A percentile compares a stretch with the other conserved stretches of the same genome.
Evolutionary conservation across 92 coral and sea anemone species (phyloP).

Genomic region (Ricordea florida): DNA sequence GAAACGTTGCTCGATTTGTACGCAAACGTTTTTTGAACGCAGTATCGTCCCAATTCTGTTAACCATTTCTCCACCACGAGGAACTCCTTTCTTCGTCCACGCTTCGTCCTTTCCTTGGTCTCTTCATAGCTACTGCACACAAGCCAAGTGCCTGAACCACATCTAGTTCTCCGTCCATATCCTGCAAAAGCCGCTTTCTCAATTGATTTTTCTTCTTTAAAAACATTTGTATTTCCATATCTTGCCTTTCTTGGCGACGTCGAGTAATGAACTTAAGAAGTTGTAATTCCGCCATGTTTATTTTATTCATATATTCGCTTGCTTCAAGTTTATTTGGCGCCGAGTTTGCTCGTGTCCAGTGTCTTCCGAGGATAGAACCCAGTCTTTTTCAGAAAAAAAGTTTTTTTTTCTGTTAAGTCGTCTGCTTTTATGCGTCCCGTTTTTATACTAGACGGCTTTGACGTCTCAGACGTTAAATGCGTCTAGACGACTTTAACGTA

Average conservation of each 20-base stretch:
- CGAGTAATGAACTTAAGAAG: constrained; percentile 13
- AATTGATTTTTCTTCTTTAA: background rate
- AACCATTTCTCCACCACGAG: constrained; percentile 57
- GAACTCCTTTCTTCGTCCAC: constrained; percentile 27
- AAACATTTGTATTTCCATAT: constrained; percentile 24
- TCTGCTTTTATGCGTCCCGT: too few relatives aligned
- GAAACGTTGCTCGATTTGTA: constrained; percentile 49
- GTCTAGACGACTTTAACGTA: too few relatives aligned
- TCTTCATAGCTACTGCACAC: constrained; percentile 7
- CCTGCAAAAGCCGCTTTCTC: constrained; percentile 12
- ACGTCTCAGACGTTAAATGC: too few relatives aligned
- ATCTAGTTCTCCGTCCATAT: constrained; percentile 28
- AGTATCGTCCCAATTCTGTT: constrained; percentile 44
- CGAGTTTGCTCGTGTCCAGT: too few relatives aligned
- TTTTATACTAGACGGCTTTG: too few relatives aligned
- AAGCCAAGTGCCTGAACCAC: constrained; percentile 8
- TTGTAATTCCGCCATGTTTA: too few relatives aligned
- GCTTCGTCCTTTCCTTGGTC: constrained; percentile 22
- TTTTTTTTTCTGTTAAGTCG: too few relatives aligned
- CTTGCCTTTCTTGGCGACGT: constrained; percentile 27
- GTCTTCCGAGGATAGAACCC: too few relatives aligned
- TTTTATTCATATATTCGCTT: too few relatives aligned
- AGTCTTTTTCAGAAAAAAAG: too few relatives aligned
- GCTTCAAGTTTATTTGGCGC: too few relatives aligned
- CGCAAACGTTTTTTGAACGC: constrained; percentile 54